A percentile compares a stretch with the other conserved stretches of the same genome.
Conservation (phyloP, 2,113 vertebrate genomes). For the Alces alces region DNA sequence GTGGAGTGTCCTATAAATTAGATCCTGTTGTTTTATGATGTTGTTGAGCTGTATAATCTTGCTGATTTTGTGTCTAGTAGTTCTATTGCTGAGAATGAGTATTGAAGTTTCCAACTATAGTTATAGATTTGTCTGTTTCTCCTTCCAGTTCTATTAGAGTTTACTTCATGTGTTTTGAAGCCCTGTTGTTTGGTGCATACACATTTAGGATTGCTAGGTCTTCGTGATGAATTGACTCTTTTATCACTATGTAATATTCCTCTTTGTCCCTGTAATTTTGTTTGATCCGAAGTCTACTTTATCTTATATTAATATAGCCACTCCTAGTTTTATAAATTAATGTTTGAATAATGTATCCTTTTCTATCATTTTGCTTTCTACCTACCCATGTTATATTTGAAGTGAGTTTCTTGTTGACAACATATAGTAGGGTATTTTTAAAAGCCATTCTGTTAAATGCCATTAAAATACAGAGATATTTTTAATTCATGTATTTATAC, state of each 20-base stretch:
- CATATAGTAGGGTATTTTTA: neutral
- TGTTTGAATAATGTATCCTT: constrained; percentile 6
- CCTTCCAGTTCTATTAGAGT: neutral
- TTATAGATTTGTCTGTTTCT: constrained; percentile 11
- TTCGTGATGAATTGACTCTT: neutral
- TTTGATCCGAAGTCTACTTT: constrained; percentile 2
- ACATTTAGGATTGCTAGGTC: neutral
- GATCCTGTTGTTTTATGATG: constrained; percentile 1
- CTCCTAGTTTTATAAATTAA: constrained; percentile 40
- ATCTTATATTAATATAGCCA: constrained; percentile 29
- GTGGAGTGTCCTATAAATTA: constrained; percentile 29
- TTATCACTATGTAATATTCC: neutral
- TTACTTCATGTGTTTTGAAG: constrained; percentile 30
- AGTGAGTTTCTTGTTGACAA: constrained; percentile 16
- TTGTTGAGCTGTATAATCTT: constrained; percentile 37
- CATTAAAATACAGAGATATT: neutral
- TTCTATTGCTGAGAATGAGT: neutral
- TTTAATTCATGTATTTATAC: constrained; percentile 9
- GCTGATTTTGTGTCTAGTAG: constrained; percentile 13
- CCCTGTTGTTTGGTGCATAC: neutral
- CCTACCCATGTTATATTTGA: neutral
- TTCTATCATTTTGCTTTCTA: constrained; percentile 13
- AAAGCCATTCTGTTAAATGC: neutral
- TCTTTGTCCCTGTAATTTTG: constrained; percentile 27
- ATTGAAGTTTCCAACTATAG: neutral